phyloP scores from a whole-genome alignment of 2,888 invertebrate genomes.

The Melipona beecheii region DNA sequence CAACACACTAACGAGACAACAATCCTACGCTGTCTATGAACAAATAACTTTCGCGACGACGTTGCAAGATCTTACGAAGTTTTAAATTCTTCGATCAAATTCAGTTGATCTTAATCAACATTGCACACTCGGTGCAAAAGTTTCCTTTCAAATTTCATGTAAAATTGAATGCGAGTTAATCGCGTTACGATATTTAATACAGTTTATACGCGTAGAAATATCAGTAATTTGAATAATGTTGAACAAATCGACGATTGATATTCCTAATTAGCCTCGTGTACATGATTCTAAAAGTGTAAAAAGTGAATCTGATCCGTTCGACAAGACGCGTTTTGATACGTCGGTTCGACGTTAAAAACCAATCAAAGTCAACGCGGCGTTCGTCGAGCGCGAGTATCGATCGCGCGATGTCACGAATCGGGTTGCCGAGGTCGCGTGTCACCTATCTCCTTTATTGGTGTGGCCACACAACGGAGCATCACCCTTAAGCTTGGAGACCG shows the following conservation, averaged over 20 bases:
- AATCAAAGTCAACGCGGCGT: not conserved
- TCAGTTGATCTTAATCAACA: no score
- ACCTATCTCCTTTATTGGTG: slow-evolving; percentile 48
- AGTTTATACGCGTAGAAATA: not conserved
- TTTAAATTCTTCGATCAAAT: no score
- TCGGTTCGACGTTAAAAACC: not conserved
- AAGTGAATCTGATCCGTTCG: not conserved
- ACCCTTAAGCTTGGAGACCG: slow-evolving; percentile 53
- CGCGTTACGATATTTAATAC: not conserved
- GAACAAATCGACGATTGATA: no score
- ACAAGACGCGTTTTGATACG: not conserved
- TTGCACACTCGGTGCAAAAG: not conserved
- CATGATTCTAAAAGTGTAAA: not conserved
- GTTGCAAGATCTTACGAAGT: not conserved
- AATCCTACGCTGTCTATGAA: not conserved
- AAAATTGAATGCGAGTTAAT: not conserved
- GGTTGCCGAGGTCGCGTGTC: slow-evolving; percentile 15
- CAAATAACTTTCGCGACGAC: not conserved
- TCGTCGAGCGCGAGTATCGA: slow-evolving; percentile 10
- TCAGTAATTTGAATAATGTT: not conserved
- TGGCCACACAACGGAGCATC: slow-evolving; percentile 35
- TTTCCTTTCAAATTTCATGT: not conserved
- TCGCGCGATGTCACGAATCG: slow-evolving; percentile 13
- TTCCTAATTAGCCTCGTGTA: no score
- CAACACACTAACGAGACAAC: not conserved